These are phyloP conservation scores for Antechinus stuartii DNA, from an alignment of 2,113 vertebrate species.

Conservation along the genomic window DNA sequence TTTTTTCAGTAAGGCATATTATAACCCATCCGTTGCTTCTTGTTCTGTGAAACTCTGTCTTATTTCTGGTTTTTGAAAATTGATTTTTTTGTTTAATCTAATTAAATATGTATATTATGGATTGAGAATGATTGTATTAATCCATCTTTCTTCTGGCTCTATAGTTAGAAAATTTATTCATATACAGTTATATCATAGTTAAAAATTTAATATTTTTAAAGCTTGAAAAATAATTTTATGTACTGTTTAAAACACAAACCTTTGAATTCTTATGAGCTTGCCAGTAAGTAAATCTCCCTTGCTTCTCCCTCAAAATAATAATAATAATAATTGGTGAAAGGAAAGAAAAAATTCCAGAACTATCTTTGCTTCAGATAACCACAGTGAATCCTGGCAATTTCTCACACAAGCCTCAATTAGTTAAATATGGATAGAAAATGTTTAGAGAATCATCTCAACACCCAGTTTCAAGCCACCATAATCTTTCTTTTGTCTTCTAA, in stretches of 20 bases:
- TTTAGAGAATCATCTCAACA: neutral
- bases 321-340: neutral
- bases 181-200: neutral
- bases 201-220: neutral
- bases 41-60: neutral
- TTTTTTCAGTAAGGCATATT: neutral
- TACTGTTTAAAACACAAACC: neutral
- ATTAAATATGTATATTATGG: neutral
- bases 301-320: neutral
- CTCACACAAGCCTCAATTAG: neutral
- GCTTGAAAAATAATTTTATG: neutral
- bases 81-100: neutral
- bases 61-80: neutral
- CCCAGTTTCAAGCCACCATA: neutral
- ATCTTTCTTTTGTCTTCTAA: neutral
- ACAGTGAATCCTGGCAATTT: neutral
- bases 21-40: neutral
- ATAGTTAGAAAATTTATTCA: neutral
- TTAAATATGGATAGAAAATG: neutral
- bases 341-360: neutral
- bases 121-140: neutral
- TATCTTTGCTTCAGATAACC: neutral
- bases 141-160: neutral
- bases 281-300: neutral
- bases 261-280: neutral